These are phyloP conservation scores for Enteromius mattozi DNA, from an alignment of 2,797 vertebrate species.

Conservation along the genomic window DNA sequence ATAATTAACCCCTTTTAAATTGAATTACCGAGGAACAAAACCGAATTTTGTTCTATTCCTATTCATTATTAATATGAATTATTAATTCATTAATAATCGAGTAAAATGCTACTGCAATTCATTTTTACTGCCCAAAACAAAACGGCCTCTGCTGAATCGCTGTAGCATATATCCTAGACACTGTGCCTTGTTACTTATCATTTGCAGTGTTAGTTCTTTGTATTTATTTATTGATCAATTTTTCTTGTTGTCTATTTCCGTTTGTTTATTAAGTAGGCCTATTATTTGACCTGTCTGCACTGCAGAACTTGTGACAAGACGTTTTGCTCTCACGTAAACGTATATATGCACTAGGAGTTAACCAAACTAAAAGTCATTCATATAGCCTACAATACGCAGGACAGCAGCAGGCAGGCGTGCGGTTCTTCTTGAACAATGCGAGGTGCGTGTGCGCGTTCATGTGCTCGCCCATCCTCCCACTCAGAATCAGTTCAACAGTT, in stretches of 20 bases:
- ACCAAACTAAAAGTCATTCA: slow-evolving; percentile 14
- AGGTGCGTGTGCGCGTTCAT: slow-evolving; percentile 70
- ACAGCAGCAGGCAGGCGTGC: slow-evolving; percentile 84
- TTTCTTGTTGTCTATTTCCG: not conserved
- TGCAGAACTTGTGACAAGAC: not conserved
- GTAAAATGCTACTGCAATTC: not conserved
- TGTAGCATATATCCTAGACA: not conserved
- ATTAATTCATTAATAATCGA: not conserved
- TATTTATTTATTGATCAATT: not conserved
- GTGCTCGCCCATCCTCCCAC: slow-evolving; percentile 67
- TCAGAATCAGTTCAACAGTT: slow-evolving; percentile 72
- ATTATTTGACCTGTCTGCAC: not conserved
- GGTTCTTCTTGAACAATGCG: slow-evolving; percentile 77
- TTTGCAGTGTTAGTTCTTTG: not conserved
- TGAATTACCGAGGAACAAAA: not conserved
- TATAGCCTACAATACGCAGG: slow-evolving; percentile 55
- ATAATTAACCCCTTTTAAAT: not conserved
- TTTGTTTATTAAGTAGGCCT: not conserved
- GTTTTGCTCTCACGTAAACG: not conserved
- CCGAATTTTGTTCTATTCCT: too few species aligned
- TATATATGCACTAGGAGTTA: not conserved
- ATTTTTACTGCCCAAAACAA: not conserved
- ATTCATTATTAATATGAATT: not conserved
- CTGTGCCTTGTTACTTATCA: not conserved
- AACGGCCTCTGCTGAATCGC: not conserved